Percentiles rank a stretch among this genome's conserved stretches.
These are phyloP conservation scores for Scolopax rusticola DNA, from an alignment of 2,797 vertebrate species.

Conservation along the genomic window DNA sequence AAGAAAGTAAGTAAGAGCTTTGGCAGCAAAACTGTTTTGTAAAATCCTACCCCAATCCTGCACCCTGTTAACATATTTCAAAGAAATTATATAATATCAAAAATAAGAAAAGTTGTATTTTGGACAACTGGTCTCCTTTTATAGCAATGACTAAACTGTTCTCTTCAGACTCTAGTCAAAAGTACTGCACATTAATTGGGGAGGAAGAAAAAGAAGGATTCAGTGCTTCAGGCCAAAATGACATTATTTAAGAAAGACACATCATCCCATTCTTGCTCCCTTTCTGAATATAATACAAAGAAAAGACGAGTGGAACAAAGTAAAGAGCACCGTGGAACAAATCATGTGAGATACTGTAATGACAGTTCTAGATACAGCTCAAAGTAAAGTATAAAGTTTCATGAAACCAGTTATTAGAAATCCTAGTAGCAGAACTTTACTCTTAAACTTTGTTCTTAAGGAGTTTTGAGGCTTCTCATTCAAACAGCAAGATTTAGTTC, in stretches of 20 bases:
- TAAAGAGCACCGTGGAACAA: constrained; percentile 21
- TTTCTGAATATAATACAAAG: constrained; percentile 40
- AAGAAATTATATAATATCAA: background rate
- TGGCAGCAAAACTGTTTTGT: background rate
- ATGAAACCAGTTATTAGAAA: background rate
- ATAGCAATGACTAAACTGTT: background rate
- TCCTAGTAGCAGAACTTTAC: background rate
- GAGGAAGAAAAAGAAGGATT: background rate
- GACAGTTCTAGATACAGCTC: background rate
- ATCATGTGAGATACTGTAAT: background rate
- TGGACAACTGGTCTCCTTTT: background rate
- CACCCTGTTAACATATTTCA: background rate
- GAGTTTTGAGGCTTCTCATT: background rate
- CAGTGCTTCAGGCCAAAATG: constrained; percentile 18
- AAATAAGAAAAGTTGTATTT: background rate
- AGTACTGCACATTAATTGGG: background rate
- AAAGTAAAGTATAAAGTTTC: background rate
- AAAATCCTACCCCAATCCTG: background rate
- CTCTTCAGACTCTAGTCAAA: background rate
- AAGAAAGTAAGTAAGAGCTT: background rate
- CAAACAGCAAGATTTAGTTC: background rate
- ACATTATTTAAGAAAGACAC: constrained; percentile 11
- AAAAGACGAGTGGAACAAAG: constrained; percentile 28
- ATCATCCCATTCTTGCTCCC: background rate
- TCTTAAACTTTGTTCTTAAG: background rate